Base-by-base conservation (phyloP, 2,113 vertebrate species). In the Donacobius atricapilla region DNA sequence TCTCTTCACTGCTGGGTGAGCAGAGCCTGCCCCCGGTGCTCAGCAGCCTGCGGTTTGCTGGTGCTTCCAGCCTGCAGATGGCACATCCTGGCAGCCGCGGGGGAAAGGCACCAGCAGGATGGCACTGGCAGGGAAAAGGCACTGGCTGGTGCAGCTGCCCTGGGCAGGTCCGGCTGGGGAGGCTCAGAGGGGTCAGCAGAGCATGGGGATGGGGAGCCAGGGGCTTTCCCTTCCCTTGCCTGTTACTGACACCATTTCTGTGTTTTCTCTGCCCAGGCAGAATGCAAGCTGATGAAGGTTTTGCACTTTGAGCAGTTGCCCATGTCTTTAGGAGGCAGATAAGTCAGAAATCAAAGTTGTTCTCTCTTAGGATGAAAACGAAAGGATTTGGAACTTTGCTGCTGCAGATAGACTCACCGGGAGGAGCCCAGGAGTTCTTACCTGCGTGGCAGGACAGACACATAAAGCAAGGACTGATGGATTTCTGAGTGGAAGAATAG, bases 201-300 rank as follows among this genome's bases (percentile, higher is more conserved):
- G 54, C 51, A 25, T 0, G 1, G 23, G 13, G 30, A 14, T 1
- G 1, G 39, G 22, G 45, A 57, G 16, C 5, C 21, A 2, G 10
- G 25, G 19, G 3, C 11, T 80, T 82, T 37, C 57, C 56, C 15
- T 60, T 37, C 35, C 56, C 27, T 60, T 20, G 9, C 15, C 44
- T 60, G 5, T 19, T 61, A 11, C 31, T 50, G 45, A 57, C 61
- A 39, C 30, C 0, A 0, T 61, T 79, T 27, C 31, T 60, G 15
- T 73, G 23, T 14, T 78, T 80, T 37, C 10, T 54, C 64, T 16
- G 6, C 56, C 25, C 68, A 27, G 19, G 17, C 40, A 51, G 18
- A 60, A 14, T 16, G 22, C 15, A 64, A 31, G 14, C 24, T 69
- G 28, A 20, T 68, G 47, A 35, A 70, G 24, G 25, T 77, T 93